A percentile compares a stretch with the other conserved stretches of the same genome.
Evolutionary conservation across 2,888 invertebrate species (phyloP).

Genomic region (Cryptocheilus praepositus): DNA sequence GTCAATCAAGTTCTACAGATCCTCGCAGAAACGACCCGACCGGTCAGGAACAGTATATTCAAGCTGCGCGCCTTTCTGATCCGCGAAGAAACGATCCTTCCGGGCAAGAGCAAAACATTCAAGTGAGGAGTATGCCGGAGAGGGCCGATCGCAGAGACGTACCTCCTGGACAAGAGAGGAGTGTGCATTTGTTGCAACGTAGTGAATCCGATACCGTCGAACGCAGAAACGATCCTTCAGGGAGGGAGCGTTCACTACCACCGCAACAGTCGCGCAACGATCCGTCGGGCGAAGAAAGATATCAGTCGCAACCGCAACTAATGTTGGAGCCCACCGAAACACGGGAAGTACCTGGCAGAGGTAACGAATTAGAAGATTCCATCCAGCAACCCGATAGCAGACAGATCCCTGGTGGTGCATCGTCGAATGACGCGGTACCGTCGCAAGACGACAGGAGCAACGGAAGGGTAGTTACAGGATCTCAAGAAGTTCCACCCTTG

Average conservation of each 20-base stretch:
- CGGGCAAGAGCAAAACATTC: constrained; percentile 61
- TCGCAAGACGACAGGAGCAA: constrained; percentile 60
- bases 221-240: constrained; percentile 70
- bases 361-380: constrained; percentile 61
- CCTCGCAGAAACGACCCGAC: constrained; percentile 71
- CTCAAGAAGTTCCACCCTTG: constrained; percentile 62
- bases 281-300: constrained; percentile 70
- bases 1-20: constrained; percentile 70
- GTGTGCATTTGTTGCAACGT: constrained; percentile 49
- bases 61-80: constrained; percentile 59
- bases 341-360: constrained; percentile 68
- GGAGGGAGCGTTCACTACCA: constrained; percentile 68
- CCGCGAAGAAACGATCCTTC: constrained; percentile 71
- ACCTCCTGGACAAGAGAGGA: constrained; percentile 64
- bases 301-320: constrained; percentile 48
- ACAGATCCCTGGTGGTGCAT: constrained; percentile 69
- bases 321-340: constrained; percentile 61
- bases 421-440: constrained; percentile 63
- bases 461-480: constrained; percentile 69
- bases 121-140: constrained; percentile 56
- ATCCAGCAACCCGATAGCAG: constrained; percentile 60
- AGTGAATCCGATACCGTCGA: constrained; percentile 62
- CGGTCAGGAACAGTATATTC: constrained; percentile 69
- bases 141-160: constrained; percentile 63
- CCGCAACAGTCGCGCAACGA: constrained; percentile 69